phyloP scores from a whole-genome alignment of 2,113 vertebrate genomes.

The Xyliphius kryptos region DNA sequence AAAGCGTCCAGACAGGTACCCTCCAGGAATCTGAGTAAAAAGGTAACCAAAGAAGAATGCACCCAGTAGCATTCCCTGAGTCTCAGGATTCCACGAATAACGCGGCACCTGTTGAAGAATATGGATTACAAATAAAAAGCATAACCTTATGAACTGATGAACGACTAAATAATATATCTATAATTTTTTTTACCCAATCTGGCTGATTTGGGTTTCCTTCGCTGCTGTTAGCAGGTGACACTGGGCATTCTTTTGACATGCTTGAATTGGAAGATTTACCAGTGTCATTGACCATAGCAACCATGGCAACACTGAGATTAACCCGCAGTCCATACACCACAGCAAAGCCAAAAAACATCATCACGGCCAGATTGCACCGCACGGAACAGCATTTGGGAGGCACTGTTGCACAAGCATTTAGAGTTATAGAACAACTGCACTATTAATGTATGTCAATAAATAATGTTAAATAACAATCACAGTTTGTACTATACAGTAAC shows the following conservation, averaged over 20 bases:
- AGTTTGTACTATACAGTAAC: no score
- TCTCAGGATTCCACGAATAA: constrained; percentile 58
- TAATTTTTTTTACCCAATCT: constrained; percentile 46
- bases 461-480: no score
- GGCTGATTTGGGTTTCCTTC: constrained; percentile 40
- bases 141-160: no score
- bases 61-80: constrained; percentile 72
- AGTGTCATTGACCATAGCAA: constrained; percentile 70
- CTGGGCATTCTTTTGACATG: constrained; percentile 46
- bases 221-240: constrained; percentile 34
- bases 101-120: constrained; percentile 56
- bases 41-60: constrained; percentile 79
- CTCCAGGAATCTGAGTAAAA: constrained; percentile 72
- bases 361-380: constrained; percentile 66
- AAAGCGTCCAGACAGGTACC: constrained; percentile 71
- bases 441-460: no score
- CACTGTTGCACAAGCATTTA: constrained; percentile 40
- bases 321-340: constrained; percentile 74
- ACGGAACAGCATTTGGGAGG: constrained; percentile 68
- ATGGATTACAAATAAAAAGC: no score
- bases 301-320: constrained; percentile 74
- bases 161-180: no score
- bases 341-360: constrained; percentile 76
- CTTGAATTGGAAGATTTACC: constrained; percentile 40
- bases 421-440: no score